These are phyloP conservation scores for Dendrolimus punctatus DNA, from an alignment of 1,140 invertebrate genomes.

Conservation along the genomic window DNA sequence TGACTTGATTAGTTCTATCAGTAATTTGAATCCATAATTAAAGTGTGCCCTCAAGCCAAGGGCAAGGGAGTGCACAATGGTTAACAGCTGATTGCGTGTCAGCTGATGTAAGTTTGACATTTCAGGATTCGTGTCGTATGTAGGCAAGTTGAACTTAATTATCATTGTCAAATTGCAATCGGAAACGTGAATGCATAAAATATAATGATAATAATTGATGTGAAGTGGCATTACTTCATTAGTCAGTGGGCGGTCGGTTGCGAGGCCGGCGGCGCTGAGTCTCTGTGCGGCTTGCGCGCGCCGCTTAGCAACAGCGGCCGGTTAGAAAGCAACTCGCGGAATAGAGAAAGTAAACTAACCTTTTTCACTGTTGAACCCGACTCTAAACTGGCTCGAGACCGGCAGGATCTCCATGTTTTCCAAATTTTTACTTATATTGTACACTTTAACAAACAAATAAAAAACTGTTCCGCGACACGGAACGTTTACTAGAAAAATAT, in stretches of 20 bases:
- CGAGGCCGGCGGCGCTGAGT: constrained; percentile 5
- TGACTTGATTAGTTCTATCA: no score
- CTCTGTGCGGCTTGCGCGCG: constrained; percentile 58
- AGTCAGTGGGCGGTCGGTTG: constrained; percentile 40
- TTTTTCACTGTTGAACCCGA: constrained; percentile 71
- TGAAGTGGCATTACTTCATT: neutral
- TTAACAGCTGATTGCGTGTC: constrained; percentile 81
- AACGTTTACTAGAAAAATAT: constrained; percentile 70
- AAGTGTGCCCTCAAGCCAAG: constrained; percentile 7
- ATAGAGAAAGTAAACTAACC: constrained; percentile 68
- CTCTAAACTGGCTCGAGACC: constrained; percentile 69
- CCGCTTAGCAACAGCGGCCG: constrained; percentile 61
- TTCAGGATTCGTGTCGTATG: neutral
- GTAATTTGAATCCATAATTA: neutral
- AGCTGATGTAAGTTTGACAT: constrained; percentile 74
- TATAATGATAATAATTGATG: no score
- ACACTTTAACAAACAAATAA: constrained; percentile 63
- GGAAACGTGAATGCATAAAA: no score
- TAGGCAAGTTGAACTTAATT: no score
- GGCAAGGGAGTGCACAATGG: constrained; percentile 27
- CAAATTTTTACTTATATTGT: constrained; percentile 72
- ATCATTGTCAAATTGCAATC: no score
- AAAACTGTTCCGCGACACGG: constrained; percentile 49
- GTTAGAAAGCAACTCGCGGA: constrained; percentile 52
- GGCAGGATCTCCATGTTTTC: constrained; percentile 72